Base-by-base conservation (phyloP, 2,797 vertebrate species). In the Myotis daubentonii region DNA sequence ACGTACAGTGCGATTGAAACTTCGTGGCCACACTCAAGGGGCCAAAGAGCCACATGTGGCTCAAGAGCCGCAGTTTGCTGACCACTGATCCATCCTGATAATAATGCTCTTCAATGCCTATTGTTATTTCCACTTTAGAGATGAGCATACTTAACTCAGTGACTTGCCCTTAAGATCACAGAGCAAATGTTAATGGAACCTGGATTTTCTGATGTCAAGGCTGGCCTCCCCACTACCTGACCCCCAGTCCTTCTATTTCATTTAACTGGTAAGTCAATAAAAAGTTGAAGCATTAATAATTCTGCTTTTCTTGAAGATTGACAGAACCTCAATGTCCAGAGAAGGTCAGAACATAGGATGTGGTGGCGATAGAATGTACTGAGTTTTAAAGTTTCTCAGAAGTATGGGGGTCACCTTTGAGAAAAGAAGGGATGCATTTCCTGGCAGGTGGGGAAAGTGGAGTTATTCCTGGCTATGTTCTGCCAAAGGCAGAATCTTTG, bases 401-500 rank as follows among this genome's bases (percentile, higher is more conserved):
- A 44, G 16, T 82, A 22, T 78, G 47, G 13, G 44, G 60, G 33
- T 81, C 78, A 85, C 23, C 23, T 93, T 88, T 88, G 82, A 83
- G 38, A 66, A 85, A 71, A 82, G 6, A 49, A 44, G 47, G 36
- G 7, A 88, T 71, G 1, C 20, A 6, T 91, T 95, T 91, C 57
- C 75, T 83, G 65, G 47, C 57, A 70, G 30, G n/a, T 83, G 36
- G 33, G 33, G 16, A 55, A 60, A 89, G 57, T 66, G 23, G n/a
- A 90, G 16, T 55, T 74, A 88, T 86, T 91, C 28, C 16, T 84
- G 86, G 15, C 22, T 57, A 4, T 70, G 30, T 57, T 92, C 74
- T 51, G 36, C 83, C 65, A 68, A 88, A 92, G 70, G 74, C 51
- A 78, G 86, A 78, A 68, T 86, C 49, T 95, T 96, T 95, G 47